Evolutionary conservation across 2,888 invertebrate genomes (phyloP), one percentile per base, ranked within the genome.

Genomic region (Ornithoptera priamus): DNA sequence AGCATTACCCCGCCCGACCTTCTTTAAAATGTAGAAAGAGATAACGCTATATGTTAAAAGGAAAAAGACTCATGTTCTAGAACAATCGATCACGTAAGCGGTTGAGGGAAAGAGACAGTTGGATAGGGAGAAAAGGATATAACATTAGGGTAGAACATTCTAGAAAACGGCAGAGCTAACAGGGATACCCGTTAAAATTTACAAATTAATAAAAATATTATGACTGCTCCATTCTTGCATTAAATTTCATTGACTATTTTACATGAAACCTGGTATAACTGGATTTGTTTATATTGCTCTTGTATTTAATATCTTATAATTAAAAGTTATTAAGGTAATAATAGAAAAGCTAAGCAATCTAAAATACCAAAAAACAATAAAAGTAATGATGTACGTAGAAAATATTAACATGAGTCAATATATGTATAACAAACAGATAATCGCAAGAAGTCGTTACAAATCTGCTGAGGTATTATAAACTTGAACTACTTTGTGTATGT

Each of bases 1-100:
- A 74, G 73, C 71, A 71, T 15, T 84, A 86, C 86, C 82, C 81
- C 87, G 86, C 82, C 81, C 87, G 86, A 84, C 71, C 62, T 86
- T 81, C 81, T 69, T 12, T 22, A 5, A 5, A 4, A 62, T 64
- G 59, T 22, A 61, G 57, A 65, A 22, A 62, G 36, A 63, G 69
- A 72, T 58, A 62, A 59, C 59, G 70, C 67, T 62, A 68, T 65
- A 79, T 77, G 65, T 58, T 74, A 68, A 65, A 62, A 71, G 69
- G 73, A 58, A 42, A 62, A 10, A 5, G 42, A 50, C 30, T 36
- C 22, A 42, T 39, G 7, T 65, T 69, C 69, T 65, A 69, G 69
- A 69, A 66, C n/a, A 36, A 50, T 66, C 36, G 36, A 64, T n/a
- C 18, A 62, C 62, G n/a, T 30, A 60, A 60, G 30, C 61, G 53